Evolutionary conservation across 2,888 invertebrate genomes (phyloP), one percentile per base, ranked within the genome.

Genomic region (Nysson spinosus): DNA sequence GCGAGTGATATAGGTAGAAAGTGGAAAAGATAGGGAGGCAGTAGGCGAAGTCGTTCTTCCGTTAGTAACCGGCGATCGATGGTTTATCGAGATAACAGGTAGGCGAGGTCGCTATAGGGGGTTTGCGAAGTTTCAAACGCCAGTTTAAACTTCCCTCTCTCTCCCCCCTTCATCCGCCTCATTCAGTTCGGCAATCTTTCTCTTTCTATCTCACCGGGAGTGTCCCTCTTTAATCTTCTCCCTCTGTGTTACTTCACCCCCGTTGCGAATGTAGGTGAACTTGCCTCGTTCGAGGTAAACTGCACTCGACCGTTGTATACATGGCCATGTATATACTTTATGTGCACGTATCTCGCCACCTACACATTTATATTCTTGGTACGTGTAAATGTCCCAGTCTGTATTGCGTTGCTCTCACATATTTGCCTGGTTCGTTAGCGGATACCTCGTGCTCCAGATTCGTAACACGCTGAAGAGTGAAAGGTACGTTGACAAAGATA

Each of bases 11-110:
- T 44, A 51, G 65, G 55, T 50, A 51, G 26, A 64, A 57, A 44
- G 44, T 35, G 61, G 56, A 46, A 49, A 43, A 72, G 61, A 51
- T 32, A 72, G 61, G 39, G 72, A 24, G 64, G 72, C 64, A 65
- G 71, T 68, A 72, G 71, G 65, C 56, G 22, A 54, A 79, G 75
- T 75, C 75, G 77, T 72, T 82, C 78, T 77, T 79, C 79, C 78
- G 76, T 79, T 79, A 72, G 74, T 75, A 81, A 79, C 74, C 72
- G 39, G 37, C 75, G 78, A 82, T 82, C 82, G 81, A 81, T 82
- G 73, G 58, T 72, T 73, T 77, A 78, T 80, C 77, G 78, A 78
- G 82, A 82, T 81, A 82, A 81, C 80, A 76, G 74, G 78, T 79
- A 77, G 72, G 66, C 67, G 67, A 68, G 68, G 58, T 55, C 61